Evolutionary conservation across 2,113 vertebrate genomes (phyloP), one percentile per base, ranked within the genome.

Genomic region (Sylvilagus bachmani): DNA sequence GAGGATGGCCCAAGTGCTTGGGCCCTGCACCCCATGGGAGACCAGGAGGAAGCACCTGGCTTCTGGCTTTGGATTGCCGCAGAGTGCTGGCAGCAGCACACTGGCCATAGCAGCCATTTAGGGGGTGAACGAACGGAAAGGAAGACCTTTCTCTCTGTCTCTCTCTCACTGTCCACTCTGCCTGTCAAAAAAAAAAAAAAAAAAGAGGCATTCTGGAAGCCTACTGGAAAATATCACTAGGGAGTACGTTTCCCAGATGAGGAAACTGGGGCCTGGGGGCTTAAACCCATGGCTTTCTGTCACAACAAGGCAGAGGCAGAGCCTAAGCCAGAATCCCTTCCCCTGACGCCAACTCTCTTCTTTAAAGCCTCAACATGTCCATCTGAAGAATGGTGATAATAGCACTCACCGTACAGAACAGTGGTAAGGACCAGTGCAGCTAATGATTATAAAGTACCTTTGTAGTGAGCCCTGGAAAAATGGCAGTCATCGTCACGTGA

Each of bases 191-290:
- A 38, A 38, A 38, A 38, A 38, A 38, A 38, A 38, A 38, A 38
- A 38, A 38, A 38, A 38, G 5, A 38, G n/a, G n/a, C 38, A 38
- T 38, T 38, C 38, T 81, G 27, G 25, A 27, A 55, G 62, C 27
- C 81, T n/a, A 21, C 0, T 79, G 62, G 5, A 38, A 88, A 67
- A 81, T 27, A 13, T 53, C 58, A 53, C 24, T 3, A 9, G 10
- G 44, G 86, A 58, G 58, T 74, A 29, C 58, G 66, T 91, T 82
- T 93, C 49, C 61, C 87, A 89, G 58, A 74, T 22, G 66, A 75
- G 58, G 73, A 85, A 74, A 81, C 66, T 31, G 75, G 85, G 81
- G 38, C 66, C 29, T 21, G 51, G 64, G 49, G 64, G 19, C 79
- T 44, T 69, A 90, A 84, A 25, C 36, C 44, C 16, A 5, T 10